These are phyloP conservation scores for Rotaria magnacalcarata DNA, from an alignment of 2,888 invertebrate species.

Conservation along the genomic window DNA sequence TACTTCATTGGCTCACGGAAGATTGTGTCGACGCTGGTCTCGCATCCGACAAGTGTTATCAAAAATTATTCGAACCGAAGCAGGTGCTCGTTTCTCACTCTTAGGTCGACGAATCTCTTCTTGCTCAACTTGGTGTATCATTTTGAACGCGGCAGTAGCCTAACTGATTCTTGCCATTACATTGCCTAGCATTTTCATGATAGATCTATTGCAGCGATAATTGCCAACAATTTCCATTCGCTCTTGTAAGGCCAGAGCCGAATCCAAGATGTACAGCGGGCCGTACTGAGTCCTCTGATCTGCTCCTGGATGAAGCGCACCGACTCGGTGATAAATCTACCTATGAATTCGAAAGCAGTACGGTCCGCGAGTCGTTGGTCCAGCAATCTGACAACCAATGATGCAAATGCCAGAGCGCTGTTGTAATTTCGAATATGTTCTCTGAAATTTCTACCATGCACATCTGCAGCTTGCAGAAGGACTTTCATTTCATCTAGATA, in stretches of 20 bases:
- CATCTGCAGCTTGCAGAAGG: neutral
- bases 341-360: slow-evolving; percentile 48
- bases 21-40: too few species aligned
- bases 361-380: slow-evolving; percentile 44
- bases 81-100: too few species aligned
- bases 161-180: slow-evolving; percentile 46
- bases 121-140: neutral
- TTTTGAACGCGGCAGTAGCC: neutral
- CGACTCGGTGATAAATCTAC: slow-evolving; percentile 49
- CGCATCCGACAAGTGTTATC: too few species aligned
- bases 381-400: slow-evolving; percentile 47
- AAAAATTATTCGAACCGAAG: too few species aligned
- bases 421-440: slow-evolving; percentile 48
- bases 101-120: neutral
- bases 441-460: slow-evolving; percentile 43
- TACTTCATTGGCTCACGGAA: too few species aligned
- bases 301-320: slow-evolving; percentile 46
- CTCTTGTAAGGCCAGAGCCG: slow-evolving; percentile 44
- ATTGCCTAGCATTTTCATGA: slow-evolving; percentile 45
- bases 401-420: slow-evolving; percentile 49
- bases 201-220: slow-evolving; percentile 38
- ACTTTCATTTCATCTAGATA: slow-evolving; percentile 9
- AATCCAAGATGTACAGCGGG: slow-evolving; percentile 48
- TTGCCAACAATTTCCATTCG: slow-evolving; percentile 42
- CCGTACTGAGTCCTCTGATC: slow-evolving; percentile 41